A percentile compares a stretch with the other conserved stretches of the same genome.
Evolutionary conservation across 1,140 invertebrate species (phyloP).

Genomic region (Cataglyphis hispanica): DNA sequence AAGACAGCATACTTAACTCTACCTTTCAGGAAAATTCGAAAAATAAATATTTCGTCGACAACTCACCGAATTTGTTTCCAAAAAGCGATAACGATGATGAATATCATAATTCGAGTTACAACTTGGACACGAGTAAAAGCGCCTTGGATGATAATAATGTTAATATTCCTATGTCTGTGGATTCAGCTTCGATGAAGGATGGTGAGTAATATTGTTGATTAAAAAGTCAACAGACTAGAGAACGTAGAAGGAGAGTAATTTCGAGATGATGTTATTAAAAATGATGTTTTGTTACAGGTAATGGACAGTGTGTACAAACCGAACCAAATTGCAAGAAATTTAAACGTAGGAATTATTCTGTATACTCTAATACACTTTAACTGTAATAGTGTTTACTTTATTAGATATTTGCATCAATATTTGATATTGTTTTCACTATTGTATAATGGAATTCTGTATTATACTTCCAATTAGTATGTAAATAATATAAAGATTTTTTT

Average conservation of each 20-base stretch:
- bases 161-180: conserved; percentile 27
- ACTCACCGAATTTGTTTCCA: conserved; percentile 64
- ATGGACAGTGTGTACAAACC: conserved; percentile 39
- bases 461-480: conserved; percentile 6
- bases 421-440: background rate
- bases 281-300: conserved; percentile 62
- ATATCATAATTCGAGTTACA: conserved; percentile 11
- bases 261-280: conserved; percentile 12
- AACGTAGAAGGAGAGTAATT: conserved; percentile 23
- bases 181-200: conserved; percentile 40
- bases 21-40: conserved; percentile 72
- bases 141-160: conserved; percentile 7
- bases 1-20: conserved; percentile 65
- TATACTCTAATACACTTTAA: conserved; percentile 78
- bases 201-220: conserved; percentile 47
- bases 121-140: conserved; percentile 52
- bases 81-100: conserved; percentile 59
- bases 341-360: conserved; percentile 82
- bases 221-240: background rate
- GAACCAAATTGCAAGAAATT: conserved; percentile 82
- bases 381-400: background rate
- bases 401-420: background rate
- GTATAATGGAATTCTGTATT: background rate
- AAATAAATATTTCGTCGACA: conserved; percentile 64
- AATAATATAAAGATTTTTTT: conserved; percentile 20